Evolutionary conservation across 2,113 vertebrate species (phyloP).

Genomic region (Prinia subflava): DNA sequence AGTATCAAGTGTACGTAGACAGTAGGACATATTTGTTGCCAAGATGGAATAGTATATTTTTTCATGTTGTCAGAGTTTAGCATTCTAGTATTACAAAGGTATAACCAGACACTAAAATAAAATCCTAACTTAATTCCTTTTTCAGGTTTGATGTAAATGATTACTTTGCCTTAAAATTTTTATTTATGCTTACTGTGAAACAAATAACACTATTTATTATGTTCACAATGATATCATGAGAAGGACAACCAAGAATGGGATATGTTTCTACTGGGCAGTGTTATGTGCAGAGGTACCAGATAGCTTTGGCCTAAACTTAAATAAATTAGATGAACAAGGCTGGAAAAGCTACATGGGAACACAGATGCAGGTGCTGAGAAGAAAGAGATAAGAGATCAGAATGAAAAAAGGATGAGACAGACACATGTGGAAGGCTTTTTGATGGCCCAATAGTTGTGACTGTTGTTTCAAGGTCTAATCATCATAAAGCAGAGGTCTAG

Average conservation of each 20-base stretch:
- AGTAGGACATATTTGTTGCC: background rate
- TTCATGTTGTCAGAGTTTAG: background rate
- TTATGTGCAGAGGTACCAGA: background rate
- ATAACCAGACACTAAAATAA: background rate
- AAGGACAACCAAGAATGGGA: background rate
- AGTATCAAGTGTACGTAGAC: background rate
- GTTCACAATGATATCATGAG: background rate
- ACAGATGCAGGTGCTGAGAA: background rate
- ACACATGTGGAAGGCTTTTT: background rate
- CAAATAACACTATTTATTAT: background rate
- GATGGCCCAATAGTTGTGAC: accelerated
- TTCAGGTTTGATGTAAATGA: background rate
- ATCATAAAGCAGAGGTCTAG: background rate
- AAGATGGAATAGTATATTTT: background rate
- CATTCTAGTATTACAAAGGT: background rate
- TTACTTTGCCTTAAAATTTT: background rate
- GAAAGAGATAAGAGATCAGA: background rate
- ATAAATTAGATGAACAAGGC: background rate
- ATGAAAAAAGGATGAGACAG: background rate
- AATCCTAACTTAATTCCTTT: background rate
- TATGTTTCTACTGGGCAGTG: background rate
- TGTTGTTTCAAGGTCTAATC: background rate
- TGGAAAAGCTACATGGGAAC: background rate
- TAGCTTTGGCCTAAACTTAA: background rate
- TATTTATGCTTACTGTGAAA: background rate